Conservation (phyloP, 2,113 vertebrate species). For the Thunnus maccoyii region DNA sequence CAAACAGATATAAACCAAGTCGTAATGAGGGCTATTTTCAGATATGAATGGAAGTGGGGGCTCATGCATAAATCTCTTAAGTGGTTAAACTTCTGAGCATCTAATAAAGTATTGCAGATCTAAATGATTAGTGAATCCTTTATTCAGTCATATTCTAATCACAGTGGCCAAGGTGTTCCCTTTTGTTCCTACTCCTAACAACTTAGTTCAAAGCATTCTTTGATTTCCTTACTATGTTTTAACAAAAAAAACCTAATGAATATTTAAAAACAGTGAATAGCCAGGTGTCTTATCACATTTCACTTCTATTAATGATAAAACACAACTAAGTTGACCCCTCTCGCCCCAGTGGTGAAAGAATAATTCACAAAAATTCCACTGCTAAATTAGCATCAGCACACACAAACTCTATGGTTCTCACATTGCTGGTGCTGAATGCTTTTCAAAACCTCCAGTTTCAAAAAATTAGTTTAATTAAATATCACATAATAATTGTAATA, state of each 20-base stretch:
- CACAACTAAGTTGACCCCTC: constrained; percentile 13
- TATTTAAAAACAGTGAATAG: constrained; percentile 38
- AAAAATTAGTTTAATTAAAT: constrained; percentile 3
- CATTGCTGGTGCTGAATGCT: background rate
- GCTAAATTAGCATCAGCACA: background rate
- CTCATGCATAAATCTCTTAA: background rate
- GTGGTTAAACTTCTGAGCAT: constrained; percentile 2
- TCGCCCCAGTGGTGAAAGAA: background rate
- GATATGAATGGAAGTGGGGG: background rate
- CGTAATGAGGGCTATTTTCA: background rate
- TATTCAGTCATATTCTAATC: background rate
- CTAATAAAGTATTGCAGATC: background rate
- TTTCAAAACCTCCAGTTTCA: background rate
- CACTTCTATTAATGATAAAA: constrained; percentile 35
- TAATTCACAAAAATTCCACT: constrained; percentile 3
- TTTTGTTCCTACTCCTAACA: constrained; percentile 20
- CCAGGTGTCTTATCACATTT: constrained; percentile 37
- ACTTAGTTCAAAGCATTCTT: constrained; percentile 39
- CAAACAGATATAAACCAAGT: background rate
- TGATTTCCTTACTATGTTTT: constrained; percentile 32
- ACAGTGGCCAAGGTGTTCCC: background rate
- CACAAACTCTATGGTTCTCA: background rate
- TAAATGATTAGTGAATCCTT: constrained; percentile 18
- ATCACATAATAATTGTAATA: background rate
- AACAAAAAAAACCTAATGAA: constrained; percentile 23